Evolutionary conservation across 2,113 vertebrate species (phyloP), one percentile per base, ranked within the genome.

Genomic region (Taxidea taxus): DNA sequence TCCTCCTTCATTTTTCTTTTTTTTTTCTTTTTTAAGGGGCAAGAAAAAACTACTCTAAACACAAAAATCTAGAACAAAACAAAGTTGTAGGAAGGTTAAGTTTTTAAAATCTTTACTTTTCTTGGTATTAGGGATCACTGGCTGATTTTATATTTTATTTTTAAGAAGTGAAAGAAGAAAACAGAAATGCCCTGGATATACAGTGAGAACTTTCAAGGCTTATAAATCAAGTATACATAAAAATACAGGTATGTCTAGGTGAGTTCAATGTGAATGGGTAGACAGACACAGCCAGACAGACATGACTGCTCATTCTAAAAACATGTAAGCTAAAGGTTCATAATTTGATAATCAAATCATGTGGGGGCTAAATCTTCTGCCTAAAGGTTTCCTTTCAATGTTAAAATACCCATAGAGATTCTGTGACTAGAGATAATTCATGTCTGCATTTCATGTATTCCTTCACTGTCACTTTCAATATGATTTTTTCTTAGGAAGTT

Each of bases 41-140:
- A 75, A 44, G 27, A 62, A 78, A 6, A 80, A 64, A 1, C 2
- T 88, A 37, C 5, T 75, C 64, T 14, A 84, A 83, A 92, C 14
- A 18, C 34, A 56, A 77, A 90, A 84, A n/a, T 70, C 10, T 81
- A 95, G 31, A 90, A 90, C 1, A 93, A 96, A 91, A 78, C n/a
- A 0, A 64, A 54, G 20, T 54, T 88, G 3, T 70, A 70, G 42
- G 10, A 54, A 90, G 39, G 10, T 47, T 77, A 80, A 60, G 3
- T 10, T 91, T 90, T 90, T 58, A 77, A 74, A 88, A 25, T 18
- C 2, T 78, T 77, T 7, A 78, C 3, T 78, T 23, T 74, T 44
- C 47, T 66, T 97, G 34, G 16, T 88, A 75, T 91, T 86, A 74
- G 66, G 91, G 29, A 16, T 72, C 29, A 72, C 25, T 49, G 56